These are phyloP conservation scores for Zhuqinia jingwanae DNA, from an alignment of 2,888 invertebrate genomes.

Conservation along the genomic window DNA sequence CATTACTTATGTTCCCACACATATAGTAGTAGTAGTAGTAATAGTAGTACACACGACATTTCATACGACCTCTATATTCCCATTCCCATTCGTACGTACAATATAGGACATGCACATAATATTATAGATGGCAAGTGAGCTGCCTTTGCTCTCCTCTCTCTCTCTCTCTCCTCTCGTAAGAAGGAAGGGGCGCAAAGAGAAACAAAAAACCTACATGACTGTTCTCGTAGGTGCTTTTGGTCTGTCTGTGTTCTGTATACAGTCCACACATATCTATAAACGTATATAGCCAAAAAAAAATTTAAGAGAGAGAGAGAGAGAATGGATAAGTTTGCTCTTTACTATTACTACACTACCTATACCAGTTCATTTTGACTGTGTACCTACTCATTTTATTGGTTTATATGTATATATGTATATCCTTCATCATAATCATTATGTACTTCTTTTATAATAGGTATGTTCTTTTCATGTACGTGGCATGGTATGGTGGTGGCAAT, in stretches of 20 bases:
- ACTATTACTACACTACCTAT: too few relatives aligned
- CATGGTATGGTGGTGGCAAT: not conserved
- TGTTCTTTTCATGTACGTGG: not conserved
- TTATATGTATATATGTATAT: not conserved
- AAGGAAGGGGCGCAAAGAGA: not conserved
- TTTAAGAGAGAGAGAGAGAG: too few relatives aligned
- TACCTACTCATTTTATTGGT: not conserved
- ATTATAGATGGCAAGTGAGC: too few relatives aligned
- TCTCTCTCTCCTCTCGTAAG: not conserved
- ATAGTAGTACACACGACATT: too few relatives aligned
- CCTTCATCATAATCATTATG: constrained; percentile 5
- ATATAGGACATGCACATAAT: too few relatives aligned
- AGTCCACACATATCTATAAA: not conserved
- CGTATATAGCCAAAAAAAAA: not conserved
- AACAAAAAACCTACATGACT: not conserved
- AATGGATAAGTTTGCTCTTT: not conserved
- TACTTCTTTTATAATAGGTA: not conserved
- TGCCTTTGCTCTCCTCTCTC: too few relatives aligned
- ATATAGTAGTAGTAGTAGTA: too few relatives aligned
- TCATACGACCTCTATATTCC: too few relatives aligned
- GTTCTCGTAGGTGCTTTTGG: not conserved
- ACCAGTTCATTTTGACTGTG: not conserved
- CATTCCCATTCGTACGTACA: too few relatives aligned
- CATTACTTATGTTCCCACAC: too few relatives aligned
- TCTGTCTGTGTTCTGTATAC: too few relatives aligned